Conservation (phyloP, 2,888 invertebrate species). For the Idaea biselata region DNA sequence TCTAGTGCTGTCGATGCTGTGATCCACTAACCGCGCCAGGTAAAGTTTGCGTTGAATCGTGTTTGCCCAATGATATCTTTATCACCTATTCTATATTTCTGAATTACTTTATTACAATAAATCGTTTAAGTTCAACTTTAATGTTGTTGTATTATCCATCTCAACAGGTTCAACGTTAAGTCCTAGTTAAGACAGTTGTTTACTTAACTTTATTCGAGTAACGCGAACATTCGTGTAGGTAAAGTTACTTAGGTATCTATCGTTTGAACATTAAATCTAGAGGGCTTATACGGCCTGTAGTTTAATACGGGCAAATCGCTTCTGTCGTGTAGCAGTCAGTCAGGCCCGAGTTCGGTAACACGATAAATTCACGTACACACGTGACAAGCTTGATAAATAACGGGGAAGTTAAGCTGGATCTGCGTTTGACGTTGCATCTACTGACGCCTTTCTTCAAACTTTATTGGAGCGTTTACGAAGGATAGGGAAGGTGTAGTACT, state of each 20-base stretch:
- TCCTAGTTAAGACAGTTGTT: background rate
- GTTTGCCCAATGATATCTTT: no score
- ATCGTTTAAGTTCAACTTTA: background rate
- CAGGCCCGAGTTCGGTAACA: constrained; percentile 35
- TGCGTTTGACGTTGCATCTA: constrained; percentile 19
- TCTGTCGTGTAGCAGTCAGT: constrained; percentile 33
- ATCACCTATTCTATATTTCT: no score
- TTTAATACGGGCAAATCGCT: constrained; percentile 29
- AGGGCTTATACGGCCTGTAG: constrained; percentile 22
- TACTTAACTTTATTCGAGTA: background rate
- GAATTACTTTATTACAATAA: background rate
- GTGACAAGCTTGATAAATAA: constrained; percentile 61
- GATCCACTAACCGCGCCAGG: no score
- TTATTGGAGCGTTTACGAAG: background rate
- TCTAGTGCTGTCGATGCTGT: no score
- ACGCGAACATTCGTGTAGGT: background rate
- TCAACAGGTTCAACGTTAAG: background rate
- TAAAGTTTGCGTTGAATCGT: no score
- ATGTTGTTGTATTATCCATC: background rate
- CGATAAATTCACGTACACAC: constrained; percentile 56
- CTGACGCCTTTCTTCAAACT: constrained; percentile 1
- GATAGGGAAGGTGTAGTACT: background rate
- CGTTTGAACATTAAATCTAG: constrained; percentile 20
- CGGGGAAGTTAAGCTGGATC: constrained; percentile 28
- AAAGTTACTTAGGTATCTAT: background rate